Conservation (phyloP, 2,888 invertebrate species). For the Furcula furcula region DNA sequence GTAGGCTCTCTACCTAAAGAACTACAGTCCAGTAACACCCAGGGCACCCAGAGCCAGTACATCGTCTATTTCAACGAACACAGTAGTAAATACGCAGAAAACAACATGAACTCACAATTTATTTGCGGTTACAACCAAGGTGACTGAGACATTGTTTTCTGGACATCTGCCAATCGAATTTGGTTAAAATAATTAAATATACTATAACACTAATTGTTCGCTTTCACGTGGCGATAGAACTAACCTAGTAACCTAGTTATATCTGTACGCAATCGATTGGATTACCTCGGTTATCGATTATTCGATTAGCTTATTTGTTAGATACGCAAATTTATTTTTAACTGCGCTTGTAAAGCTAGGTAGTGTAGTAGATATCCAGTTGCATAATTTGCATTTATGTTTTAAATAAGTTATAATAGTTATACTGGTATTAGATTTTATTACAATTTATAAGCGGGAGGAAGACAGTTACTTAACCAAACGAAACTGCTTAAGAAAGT, state of each 20-base stretch:
- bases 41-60: no score
- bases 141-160: constrained; percentile 54
- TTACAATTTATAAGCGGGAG: no score
- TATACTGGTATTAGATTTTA: no score
- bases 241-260: constrained; percentile 35
- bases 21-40: no score
- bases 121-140: constrained; percentile 64
- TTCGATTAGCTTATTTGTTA: constrained; percentile 3
- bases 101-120: constrained; percentile 25
- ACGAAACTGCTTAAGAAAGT: no score
- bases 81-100: neutral
- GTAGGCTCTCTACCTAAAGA: no score
- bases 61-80: constrained; percentile 1
- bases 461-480: no score
- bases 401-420: no score
- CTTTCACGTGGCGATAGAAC: constrained; percentile 21
- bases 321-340: neutral
- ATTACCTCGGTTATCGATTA: constrained; percentile 12
- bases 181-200: constrained; percentile 17
- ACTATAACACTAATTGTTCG: constrained; percentile 30
- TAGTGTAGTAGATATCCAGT: no score
- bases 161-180: constrained; percentile 43
- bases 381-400: no score
- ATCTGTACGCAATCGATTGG: constrained; percentile 6
- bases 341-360: no score